A percentile compares a stretch with the other conserved stretches of the same genome.
These are phyloP conservation scores for Apomyelois bistriatella DNA, from an alignment of 2,888 invertebrate genomes.

Conservation along the genomic window DNA sequence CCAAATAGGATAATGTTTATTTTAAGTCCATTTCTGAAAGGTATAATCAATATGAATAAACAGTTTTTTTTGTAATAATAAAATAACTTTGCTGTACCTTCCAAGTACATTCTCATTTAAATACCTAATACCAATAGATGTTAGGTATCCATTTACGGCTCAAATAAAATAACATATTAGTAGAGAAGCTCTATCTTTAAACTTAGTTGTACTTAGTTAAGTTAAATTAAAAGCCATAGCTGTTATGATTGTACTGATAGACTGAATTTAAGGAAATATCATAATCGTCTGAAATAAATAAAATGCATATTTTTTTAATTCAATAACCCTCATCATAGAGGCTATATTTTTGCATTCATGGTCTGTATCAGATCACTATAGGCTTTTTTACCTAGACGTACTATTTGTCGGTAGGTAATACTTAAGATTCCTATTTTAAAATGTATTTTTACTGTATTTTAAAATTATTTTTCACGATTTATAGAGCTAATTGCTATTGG, in stretches of 20 bases:
- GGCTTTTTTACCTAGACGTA: not conserved
- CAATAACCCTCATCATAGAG: slow-evolving; percentile 45
- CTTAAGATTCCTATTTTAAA: too few relatives aligned
- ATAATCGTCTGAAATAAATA: not conserved
- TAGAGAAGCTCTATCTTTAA: too few relatives aligned
- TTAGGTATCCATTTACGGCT: too few relatives aligned
- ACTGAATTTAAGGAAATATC: slow-evolving; percentile 1
- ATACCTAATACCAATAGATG: too few relatives aligned
- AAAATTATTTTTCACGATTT: not conserved
- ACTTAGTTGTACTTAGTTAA: not conserved
- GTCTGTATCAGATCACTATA: slow-evolving; percentile 72
- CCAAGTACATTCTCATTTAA: too few relatives aligned
- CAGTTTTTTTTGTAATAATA: too few relatives aligned
- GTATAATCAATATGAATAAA: too few relatives aligned
- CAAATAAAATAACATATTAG: too few relatives aligned
- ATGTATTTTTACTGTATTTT: not conserved
- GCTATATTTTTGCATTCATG: slow-evolving; percentile 48
- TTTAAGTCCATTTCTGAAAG: too few relatives aligned
- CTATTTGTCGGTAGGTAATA: slow-evolving; percentile 8
- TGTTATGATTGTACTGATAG: not conserved
- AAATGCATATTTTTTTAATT: slow-evolving; percentile 9
- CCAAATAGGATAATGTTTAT: too few relatives aligned
- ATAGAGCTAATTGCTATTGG: slow-evolving; percentile 1
- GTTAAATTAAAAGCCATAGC: not conserved
- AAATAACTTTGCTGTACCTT: too few relatives aligned